Evolutionary conservation across 2,113 vertebrate genomes (phyloP).

Genomic region (Cryptomyrus ogoouensis): DNA sequence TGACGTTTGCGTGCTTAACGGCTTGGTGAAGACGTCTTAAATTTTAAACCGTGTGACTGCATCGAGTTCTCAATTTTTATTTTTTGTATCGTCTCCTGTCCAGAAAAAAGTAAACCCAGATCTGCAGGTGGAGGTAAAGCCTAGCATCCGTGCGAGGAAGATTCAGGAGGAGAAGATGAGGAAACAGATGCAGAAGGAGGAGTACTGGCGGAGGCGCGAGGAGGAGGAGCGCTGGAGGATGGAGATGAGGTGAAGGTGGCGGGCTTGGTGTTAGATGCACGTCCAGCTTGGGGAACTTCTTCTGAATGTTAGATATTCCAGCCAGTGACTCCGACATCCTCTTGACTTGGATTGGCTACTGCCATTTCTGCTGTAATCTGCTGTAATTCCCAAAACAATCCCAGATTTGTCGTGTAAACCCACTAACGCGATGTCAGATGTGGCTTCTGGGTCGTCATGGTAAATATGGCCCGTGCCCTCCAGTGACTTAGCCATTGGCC

Average conservation of each 20-base stretch:
- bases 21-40: not conserved
- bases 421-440: too few species aligned
- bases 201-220: conserved; percentile 93
- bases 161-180: conserved; percentile 98
- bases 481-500: not conserved
- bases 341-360: not conserved
- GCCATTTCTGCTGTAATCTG: not conserved
- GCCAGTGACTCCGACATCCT: not conserved
- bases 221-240: conserved; percentile 97
- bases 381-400: not conserved
- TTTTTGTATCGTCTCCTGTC: not conserved
- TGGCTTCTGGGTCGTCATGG: too few species aligned
- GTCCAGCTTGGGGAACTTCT: not conserved
- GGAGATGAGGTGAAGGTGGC: conserved; percentile 80
- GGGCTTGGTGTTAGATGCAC: not conserved
- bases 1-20: not conserved
- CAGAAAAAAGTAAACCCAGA: conserved; percentile 99
- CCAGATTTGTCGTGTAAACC: not conserved
- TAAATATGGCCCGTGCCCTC: not conserved
- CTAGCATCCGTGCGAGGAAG: conserved; percentile 91
- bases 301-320: not conserved
- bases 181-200: conserved; percentile 97
- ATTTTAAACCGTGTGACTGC: not conserved
- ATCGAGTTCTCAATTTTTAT: not conserved
- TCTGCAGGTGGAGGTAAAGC: conserved; percentile 96